Conservation (phyloP, 2,113 vertebrate genomes). For the Callipepla californica region DNA sequence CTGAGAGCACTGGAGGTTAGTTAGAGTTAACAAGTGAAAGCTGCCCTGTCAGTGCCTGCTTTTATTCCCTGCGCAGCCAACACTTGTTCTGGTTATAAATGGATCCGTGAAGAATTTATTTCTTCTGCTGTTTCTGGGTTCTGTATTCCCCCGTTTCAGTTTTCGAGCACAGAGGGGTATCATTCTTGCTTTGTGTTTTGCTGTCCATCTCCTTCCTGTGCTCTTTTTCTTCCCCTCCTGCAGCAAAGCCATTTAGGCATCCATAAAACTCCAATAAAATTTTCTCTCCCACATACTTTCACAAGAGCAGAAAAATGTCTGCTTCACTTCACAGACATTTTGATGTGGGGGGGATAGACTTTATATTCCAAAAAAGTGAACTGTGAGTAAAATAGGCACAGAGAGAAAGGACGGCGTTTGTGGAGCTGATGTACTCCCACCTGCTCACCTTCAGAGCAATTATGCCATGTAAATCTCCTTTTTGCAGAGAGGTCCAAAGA, state of each 20-base stretch:
- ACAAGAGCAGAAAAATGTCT: conserved; percentile 45
- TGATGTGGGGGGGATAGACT: background rate
- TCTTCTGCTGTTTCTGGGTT: conserved; percentile 34
- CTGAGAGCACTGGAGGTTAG: background rate
- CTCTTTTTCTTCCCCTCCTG: conserved; percentile 52
- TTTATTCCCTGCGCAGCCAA: conserved; percentile 22
- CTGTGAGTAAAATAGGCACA: conserved; percentile 33
- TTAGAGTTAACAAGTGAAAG: background rate
- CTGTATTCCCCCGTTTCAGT: conserved; percentile 7
- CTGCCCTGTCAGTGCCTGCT: background rate
- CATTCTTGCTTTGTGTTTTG: conserved; percentile 38
- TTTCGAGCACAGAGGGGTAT: conserved; percentile 18
- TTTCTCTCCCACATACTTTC: conserved; percentile 47
- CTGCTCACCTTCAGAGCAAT: conserved; percentile 9
- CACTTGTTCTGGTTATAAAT: conserved; percentile 50
- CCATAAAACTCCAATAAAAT: conserved; percentile 71
- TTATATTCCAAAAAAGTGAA: background rate
- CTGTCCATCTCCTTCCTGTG: conserved; percentile 58
- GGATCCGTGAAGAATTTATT: conserved; percentile 52
- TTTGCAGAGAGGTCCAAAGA: background rate
- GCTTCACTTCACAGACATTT: conserved; percentile 33
- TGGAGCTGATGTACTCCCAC: background rate
- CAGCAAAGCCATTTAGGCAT: conserved; percentile 60
- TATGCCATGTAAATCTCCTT: background rate
- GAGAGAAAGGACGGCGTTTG: conserved; percentile 29